These are phyloP conservation scores for Ophion ventricosus DNA, from an alignment of 2,888 invertebrate species.

Conservation along the genomic window DNA sequence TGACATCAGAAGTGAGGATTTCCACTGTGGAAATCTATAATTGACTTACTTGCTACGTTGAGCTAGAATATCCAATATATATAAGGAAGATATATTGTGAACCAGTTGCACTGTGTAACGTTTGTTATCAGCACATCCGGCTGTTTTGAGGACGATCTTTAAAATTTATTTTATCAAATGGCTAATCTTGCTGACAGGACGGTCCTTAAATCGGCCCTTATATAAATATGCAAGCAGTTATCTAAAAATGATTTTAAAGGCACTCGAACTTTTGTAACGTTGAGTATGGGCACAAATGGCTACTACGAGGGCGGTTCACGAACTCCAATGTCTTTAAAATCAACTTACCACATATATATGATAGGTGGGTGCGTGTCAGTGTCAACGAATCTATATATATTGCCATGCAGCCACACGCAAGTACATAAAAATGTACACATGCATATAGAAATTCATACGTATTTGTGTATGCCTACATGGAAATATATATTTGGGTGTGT, in stretches of 20 bases:
- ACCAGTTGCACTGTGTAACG: neutral
- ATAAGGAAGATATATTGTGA: neutral
- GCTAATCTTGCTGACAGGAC: neutral
- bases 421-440: constrained; percentile 18
- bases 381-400: constrained; percentile 60
- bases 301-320: too few species aligned
- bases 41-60: too few species aligned
- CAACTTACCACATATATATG: neutral
- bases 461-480: too few species aligned
- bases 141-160: neutral
- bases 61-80: too few species aligned
- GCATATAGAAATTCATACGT: neutral
- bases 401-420: constrained; percentile 1
- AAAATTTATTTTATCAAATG: neutral
- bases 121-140: neutral
- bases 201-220: neutral
- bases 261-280: neutral
- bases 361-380: neutral
- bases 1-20: too few species aligned
- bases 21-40: too few species aligned
- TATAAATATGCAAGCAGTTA: neutral
- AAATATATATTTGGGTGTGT: too few species aligned
- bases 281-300: too few species aligned
- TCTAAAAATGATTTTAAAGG: neutral
- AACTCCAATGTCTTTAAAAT: neutral